Percentiles rank a stretch among this genome's conserved stretches.
These are phyloP conservation scores for Aptenodytes forsteri DNA, from an alignment of 2,113 vertebrate species.

Conservation along the genomic window DNA sequence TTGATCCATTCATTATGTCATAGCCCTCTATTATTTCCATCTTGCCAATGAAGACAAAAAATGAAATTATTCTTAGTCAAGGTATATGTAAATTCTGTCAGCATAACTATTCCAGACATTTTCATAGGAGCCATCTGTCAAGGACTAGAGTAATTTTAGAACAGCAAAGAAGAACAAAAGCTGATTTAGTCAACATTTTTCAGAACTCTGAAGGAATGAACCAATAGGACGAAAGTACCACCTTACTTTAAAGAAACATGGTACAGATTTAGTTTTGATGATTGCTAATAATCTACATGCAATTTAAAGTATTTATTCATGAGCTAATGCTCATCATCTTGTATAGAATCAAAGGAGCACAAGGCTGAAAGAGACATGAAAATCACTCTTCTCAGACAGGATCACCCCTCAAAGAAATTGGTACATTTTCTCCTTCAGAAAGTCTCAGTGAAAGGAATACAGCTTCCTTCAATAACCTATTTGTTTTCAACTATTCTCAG, in stretches of 20 bases:
- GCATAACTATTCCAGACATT: background rate
- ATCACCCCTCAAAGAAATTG: background rate
- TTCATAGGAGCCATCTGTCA: background rate
- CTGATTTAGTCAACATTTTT: background rate
- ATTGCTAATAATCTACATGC: background rate
- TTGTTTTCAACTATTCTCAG: background rate
- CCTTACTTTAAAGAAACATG: background rate
- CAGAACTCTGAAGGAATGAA: background rate
- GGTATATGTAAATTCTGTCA: conserved; percentile 1
- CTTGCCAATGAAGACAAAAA: background rate
- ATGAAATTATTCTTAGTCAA: background rate
- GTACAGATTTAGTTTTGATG: background rate
- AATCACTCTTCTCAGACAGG: background rate
- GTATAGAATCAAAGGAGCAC: background rate
- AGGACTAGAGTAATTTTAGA: background rate
- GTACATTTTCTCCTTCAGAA: background rate
- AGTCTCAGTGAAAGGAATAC: background rate
- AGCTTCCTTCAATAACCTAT: background rate
- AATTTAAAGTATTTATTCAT: background rate
- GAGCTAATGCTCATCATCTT: background rate
- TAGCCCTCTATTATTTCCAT: background rate
- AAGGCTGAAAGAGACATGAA: background rate
- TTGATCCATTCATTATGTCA: background rate
- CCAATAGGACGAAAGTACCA: background rate
- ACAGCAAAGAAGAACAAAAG: background rate